Evolutionary conservation across 2,113 vertebrate species (phyloP), one percentile per base, ranked within the genome.

Genomic region (Gymnarchus niloticus): DNA sequence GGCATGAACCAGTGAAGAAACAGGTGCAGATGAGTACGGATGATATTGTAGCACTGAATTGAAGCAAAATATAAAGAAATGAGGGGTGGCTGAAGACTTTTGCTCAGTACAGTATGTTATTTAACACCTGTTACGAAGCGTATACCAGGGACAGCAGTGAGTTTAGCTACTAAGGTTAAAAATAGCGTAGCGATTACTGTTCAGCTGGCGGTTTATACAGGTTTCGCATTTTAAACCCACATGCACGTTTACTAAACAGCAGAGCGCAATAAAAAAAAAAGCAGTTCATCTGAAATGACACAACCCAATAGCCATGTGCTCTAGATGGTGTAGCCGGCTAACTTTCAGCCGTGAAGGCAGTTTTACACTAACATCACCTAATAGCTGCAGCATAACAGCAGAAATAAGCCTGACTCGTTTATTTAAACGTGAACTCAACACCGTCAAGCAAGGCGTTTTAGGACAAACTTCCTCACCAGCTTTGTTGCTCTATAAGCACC

Each of bases 401-500:
- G 17, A 51, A 76, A n/a, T 5, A 14, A 33, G 33, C 8, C 49
- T 49, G 19, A n/a, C 1, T 23, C 14, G 6, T 6, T 23, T 10
- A 2, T n/a, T 12, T 44, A 25, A 57, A 21, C 37, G 56, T 9
- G n/a, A 84, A 77, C 1, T 61, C 23, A 23, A 19, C 19, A 28
- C 46, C 33, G 25, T 52, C 4, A 76, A 51, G 69, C 21, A 76
- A 48, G 25, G 8, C n/a, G n/a, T n/a, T 73, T 73, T 17, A 73
- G 21, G 10, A 46, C 23, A 28, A 19, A 48, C 17, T 61, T 46
- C 93, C 95, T 97, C 87, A 96, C 96, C 95, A 97, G 88, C 80
- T 91, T 95, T 4, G 96, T 97, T 10, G 96, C 96, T 52, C 96
- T 93, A 89, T 96, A 96, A 0, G 96, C 95, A 10, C 96, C 96